These are phyloP conservation scores for Aproaerema taeniolella DNA, from an alignment of 2,888 invertebrate species.

Conservation along the genomic window DNA sequence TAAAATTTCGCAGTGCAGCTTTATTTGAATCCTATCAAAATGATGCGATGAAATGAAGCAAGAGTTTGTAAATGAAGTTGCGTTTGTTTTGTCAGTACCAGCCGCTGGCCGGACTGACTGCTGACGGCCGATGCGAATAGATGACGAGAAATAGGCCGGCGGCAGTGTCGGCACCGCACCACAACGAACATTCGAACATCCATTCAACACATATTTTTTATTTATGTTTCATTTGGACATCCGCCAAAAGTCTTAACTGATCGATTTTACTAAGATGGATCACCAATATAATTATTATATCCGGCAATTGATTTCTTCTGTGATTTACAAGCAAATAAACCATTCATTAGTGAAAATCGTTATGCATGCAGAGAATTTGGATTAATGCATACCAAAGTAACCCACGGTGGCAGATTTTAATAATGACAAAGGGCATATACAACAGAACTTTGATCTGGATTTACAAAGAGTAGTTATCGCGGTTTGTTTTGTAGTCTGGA, in stretches of 20 bases:
- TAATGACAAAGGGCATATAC: no score
- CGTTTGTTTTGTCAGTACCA: no score
- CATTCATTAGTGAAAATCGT: no score
- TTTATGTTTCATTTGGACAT: conserved; percentile 31
- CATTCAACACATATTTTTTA: conserved; percentile 34
- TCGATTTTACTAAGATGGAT: conserved; percentile 44
- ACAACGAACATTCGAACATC: conserved; percentile 12
- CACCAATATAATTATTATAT: conserved; percentile 34
- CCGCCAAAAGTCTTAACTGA: conserved; percentile 43
- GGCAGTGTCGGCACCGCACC: neutral
- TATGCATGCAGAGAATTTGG: no score
- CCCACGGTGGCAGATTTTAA: no score
- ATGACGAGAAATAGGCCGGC: conserved; percentile 3
- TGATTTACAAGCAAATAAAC: conserved; percentile 18
- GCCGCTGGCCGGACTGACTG: neutral
- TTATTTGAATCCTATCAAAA: neutral
- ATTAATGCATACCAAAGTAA: no score
- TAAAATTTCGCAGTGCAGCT: no score
- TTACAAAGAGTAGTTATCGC: no score
- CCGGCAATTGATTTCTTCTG: conserved; percentile 19
- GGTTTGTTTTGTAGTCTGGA: no score
- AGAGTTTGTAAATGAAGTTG: no score
- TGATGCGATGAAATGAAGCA: no score
- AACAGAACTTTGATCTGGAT: no score
- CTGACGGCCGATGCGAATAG: conserved; percentile 10